Conservation (phyloP, 2,797 vertebrate genomes). For the Eulemur albifrons region DNA sequence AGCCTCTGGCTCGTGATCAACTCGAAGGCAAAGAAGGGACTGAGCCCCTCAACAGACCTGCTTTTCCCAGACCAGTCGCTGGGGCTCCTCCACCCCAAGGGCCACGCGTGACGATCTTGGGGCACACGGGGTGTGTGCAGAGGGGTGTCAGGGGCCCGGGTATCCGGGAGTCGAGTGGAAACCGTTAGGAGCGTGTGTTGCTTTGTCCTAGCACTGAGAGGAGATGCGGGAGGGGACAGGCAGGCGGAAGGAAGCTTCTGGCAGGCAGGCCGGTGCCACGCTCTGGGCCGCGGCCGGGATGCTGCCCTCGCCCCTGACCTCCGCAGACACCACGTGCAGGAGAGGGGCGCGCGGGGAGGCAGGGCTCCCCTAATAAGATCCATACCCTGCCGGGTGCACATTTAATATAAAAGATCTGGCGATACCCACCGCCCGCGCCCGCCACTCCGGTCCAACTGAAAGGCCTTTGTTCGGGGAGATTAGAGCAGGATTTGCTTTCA, state of each 20-base stretch:
- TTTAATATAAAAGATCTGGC: conserved; percentile 85
- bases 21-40: conserved; percentile 54
- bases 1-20: conserved; percentile 53
- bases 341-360: conserved; percentile 51
- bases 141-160: neutral
- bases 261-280: accelerated
- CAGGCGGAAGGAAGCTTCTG: neutral
- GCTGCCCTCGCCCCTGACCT: neutral
- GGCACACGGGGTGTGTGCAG: neutral
- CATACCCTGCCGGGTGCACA: conserved; percentile 80
- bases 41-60: neutral
- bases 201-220: accelerated
- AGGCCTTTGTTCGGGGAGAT: conserved; percentile 87
- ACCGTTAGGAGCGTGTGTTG: neutral
- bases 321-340: neutral
- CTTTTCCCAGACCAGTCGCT: conserved; percentile 1
- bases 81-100: neutral
- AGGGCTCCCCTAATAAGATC: conserved; percentile 81
- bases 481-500: conserved; percentile 83
- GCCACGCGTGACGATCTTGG: conserved; percentile 42
- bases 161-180: neutral
- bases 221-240: neutral
- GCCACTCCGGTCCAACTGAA: conserved; percentile 81
- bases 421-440: conserved; percentile 78
- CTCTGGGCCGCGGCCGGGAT: neutral